phyloP scores from a whole-genome alignment of 1,140 invertebrate genomes.

The Drosophila ironensis region DNA sequence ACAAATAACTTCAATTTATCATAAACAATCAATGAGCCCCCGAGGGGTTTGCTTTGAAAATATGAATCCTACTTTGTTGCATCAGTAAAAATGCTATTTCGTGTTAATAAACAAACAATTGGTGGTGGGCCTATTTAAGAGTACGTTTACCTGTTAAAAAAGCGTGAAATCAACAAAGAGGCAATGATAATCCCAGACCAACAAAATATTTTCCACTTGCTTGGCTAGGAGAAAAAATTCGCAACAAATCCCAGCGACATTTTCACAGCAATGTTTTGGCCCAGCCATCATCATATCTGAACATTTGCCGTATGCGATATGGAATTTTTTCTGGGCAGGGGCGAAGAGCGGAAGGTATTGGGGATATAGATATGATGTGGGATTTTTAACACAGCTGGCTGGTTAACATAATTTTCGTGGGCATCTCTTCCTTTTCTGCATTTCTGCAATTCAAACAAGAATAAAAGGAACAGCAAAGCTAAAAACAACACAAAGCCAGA shows the following conservation, averaged over 20 bases:
- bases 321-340: conserved; percentile 3
- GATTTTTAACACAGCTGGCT: conserved; percentile 70
- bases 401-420: conserved; percentile 80
- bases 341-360: background rate
- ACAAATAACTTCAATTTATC: background rate
- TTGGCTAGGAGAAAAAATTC: background rate
- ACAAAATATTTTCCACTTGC: conserved; percentile 1
- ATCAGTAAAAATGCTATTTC: no score
- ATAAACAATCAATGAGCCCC: background rate
- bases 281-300: conserved; percentile 18
- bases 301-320: conserved; percentile 29
- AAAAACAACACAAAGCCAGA: conserved; percentile 44
- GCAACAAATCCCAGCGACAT: conserved; percentile 5
- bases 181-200: background rate
- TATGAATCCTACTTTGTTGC: no score
- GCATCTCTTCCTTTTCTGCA: conserved; percentile 46
- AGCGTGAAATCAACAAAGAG: background rate
- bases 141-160: conserved; percentile 3
- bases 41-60: no score
- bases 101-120: no score
- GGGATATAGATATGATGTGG: conserved; percentile 44
- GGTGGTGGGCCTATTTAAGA: no score
- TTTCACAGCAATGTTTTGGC: conserved; percentile 7
- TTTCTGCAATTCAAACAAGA: conserved; percentile 37
- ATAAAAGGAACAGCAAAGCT: conserved; percentile 32